Evolutionary conservation across 1,140 invertebrate species (phyloP).

Genomic region (Philaenus spumarius): DNA sequence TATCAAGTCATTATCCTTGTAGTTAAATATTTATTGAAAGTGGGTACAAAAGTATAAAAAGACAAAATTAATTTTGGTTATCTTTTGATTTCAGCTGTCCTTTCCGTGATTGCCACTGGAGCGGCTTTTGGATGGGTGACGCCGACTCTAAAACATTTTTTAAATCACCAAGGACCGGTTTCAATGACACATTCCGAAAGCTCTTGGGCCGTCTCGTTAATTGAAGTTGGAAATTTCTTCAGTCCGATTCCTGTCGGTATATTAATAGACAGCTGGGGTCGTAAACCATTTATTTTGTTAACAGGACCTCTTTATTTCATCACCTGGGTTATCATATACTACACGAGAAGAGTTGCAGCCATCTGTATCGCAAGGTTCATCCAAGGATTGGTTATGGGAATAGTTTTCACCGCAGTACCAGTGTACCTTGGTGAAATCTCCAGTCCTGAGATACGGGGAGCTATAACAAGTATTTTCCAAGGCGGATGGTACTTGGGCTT

Average conservation of each 20-base stretch:
- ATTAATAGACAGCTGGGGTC: slow-evolving; percentile 22
- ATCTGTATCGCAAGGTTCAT: slow-evolving; percentile 39
- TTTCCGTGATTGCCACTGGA: slow-evolving; percentile 42
- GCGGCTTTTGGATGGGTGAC: slow-evolving; percentile 68
- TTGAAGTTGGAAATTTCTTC: slow-evolving; percentile 25
- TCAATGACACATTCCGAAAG: slow-evolving; percentile 17
- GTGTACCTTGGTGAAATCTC: slow-evolving; percentile 83
- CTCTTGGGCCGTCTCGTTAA: slow-evolving; percentile 20
- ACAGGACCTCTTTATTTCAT: slow-evolving; percentile 63
- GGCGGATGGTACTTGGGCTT: slow-evolving; percentile 71
- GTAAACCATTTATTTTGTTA: slow-evolving; percentile 50
- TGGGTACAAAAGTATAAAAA: too few relatives aligned
- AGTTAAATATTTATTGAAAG: too few relatives aligned
- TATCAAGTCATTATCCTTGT: too few relatives aligned
- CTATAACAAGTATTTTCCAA: slow-evolving; percentile 66
- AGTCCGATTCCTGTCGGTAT: slow-evolving; percentile 27
- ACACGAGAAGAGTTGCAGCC: slow-evolving; percentile 39
- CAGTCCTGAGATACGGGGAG: slow-evolving; percentile 26
- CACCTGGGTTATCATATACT: slow-evolving; percentile 56
- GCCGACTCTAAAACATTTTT: slow-evolving; percentile 53
- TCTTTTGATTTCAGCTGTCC: slow-evolving; percentile 18
- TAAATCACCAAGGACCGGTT: slow-evolving; percentile 24
- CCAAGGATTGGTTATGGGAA: slow-evolving; percentile 60
- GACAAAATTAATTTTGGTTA: too few relatives aligned
- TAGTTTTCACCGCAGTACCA: slow-evolving; percentile 66